phyloP scores from a whole-genome alignment of 2,888 invertebrate species.

The Ornithoptera alexandrae region DNA sequence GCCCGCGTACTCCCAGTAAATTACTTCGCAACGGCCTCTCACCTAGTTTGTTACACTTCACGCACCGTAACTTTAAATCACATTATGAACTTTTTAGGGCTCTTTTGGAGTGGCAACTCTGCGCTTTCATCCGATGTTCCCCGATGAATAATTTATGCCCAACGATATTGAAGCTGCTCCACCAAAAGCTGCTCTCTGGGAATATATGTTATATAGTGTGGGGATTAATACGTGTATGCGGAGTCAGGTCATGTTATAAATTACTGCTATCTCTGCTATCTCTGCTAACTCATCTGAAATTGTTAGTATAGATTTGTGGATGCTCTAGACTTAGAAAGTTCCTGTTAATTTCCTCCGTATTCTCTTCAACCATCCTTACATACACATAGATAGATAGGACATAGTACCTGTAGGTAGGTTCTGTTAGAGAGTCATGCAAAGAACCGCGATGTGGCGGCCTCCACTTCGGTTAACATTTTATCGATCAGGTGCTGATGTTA shows the following conservation, averaged over 20 bases:
- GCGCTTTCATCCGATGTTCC: slow-evolving; percentile 33
- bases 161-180: no score
- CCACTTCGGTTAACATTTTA: slow-evolving; percentile 15
- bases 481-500: slow-evolving; percentile 19
- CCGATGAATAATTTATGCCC: slow-evolving; percentile 57
- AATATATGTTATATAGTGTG: no score
- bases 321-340: slow-evolving; percentile 2
- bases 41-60: slow-evolving; percentile 43
- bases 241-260: no score
- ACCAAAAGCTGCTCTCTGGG: no score
- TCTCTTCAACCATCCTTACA: background rate
- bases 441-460: slow-evolving; percentile 5
- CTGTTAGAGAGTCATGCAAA: slow-evolving; percentile 11
- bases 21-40: slow-evolving; percentile 43
- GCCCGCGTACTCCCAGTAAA: slow-evolving; percentile 41
- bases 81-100: slow-evolving; percentile 59
- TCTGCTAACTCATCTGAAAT: no score
- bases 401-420: no score
- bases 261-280: no score
- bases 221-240: no score
- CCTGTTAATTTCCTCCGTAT: background rate
- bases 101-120: slow-evolving; percentile 33
- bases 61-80: slow-evolving; percentile 48
- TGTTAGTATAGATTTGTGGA: background rate
- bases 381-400: background rate